Evolutionary conservation across 2,888 invertebrate species (phyloP).

Genomic region (Cyclophora punctaria): DNA sequence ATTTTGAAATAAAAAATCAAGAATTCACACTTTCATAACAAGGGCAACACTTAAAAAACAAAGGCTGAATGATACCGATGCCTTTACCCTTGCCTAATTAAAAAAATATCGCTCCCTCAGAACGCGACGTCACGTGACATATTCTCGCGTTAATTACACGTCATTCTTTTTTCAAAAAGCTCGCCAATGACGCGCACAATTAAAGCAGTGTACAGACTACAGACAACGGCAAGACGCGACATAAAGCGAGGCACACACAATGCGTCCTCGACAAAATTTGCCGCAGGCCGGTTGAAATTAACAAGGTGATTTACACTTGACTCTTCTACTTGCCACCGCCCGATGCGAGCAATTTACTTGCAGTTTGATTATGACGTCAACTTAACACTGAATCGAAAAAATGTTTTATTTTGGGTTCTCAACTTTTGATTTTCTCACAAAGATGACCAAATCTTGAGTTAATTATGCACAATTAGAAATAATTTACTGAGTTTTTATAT

Average conservation of each 20-base stretch:
- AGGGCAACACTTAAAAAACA: slow-evolving; percentile 22
- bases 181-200: slow-evolving; percentile 74
- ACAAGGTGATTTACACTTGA: slow-evolving; percentile 77
- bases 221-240: slow-evolving; percentile 73
- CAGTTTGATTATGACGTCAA: slow-evolving; percentile 3
- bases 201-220: slow-evolving; percentile 73
- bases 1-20: no score
- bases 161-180: slow-evolving; percentile 75
- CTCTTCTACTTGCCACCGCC: slow-evolving; percentile 62
- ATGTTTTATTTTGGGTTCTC: no score
- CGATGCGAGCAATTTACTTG: slow-evolving; percentile 23
- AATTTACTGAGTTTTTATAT: no score
- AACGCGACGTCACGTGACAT: slow-evolving; percentile 74
- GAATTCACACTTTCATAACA: slow-evolving; percentile 1
- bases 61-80: slow-evolving; percentile 24
- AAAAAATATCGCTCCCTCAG: slow-evolving; percentile 67
- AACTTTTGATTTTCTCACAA: no score
- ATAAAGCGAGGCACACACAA: slow-evolving; percentile 72
- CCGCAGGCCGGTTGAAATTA: slow-evolving; percentile 73
- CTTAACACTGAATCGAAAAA: slow-evolving; percentile 6
- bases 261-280: slow-evolving; percentile 73
- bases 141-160: slow-evolving; percentile 75
- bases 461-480: no score
- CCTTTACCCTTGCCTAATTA: slow-evolving; percentile 58
- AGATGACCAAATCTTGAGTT: no score